These are phyloP conservation scores for Tinamus guttatus DNA, from an alignment of 2,113 vertebrate species.

Conservation along the genomic window DNA sequence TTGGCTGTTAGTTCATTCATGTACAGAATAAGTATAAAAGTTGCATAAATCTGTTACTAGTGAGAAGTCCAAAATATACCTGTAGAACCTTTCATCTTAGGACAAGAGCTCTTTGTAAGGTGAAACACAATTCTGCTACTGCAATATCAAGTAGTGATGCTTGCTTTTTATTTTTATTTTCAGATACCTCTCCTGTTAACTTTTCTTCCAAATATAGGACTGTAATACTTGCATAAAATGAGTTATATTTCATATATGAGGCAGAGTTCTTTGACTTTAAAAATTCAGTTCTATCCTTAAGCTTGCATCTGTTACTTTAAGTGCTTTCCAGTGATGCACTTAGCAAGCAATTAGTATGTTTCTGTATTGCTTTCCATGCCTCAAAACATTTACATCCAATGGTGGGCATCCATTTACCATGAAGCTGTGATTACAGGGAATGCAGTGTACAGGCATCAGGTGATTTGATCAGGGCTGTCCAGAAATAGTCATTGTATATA, in stretches of 20 bases:
- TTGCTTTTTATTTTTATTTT: neutral
- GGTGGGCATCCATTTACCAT: neutral
- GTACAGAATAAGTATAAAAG: neutral
- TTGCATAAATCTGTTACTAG: neutral
- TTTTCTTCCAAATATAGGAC: neutral
- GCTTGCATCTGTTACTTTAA: neutral
- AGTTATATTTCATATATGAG: neutral
- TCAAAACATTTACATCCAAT: neutral
- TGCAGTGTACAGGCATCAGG: neutral
- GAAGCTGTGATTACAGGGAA: neutral
- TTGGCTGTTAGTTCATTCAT: slow-evolving; percentile 10
- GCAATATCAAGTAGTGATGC: neutral
- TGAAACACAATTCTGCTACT: neutral
- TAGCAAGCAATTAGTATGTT: neutral
- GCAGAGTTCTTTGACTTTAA: neutral
- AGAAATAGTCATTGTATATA: neutral
- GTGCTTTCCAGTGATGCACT: neutral
- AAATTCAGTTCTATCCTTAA: neutral
- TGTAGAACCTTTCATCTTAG: neutral
- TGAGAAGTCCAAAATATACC: neutral
- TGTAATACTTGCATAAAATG: neutral
- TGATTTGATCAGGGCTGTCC: neutral
- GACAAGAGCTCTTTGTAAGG: neutral
- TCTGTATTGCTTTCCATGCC: neutral
- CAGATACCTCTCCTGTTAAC: neutral